Base-by-base conservation (phyloP, 2,113 vertebrate genomes). In the Coracopsis vasa region DNA sequence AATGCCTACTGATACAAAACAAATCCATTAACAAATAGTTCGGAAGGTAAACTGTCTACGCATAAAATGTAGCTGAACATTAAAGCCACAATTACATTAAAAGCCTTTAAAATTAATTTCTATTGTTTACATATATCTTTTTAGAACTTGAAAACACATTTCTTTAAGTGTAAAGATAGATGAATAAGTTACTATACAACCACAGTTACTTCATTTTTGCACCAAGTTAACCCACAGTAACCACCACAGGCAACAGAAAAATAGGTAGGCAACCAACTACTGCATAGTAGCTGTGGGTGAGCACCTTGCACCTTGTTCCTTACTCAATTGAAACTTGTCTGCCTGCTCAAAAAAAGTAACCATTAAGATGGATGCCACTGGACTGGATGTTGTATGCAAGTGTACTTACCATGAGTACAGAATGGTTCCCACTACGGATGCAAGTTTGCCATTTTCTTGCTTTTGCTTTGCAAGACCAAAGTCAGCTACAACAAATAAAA, bases 381-480 rank as follows among this genome's bases (percentile, higher is more conserved):
- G 8, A 74, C 31, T 78, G 45, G 81, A 86, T 31, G 23, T 9
- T 82, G 25, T 2, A 35, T 11, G 25, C 61, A 87, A 37, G 58
- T 88, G 47, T 53, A 81, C 98, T 98, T 97, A 99, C 98, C 99
- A 99, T 31, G 98, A 99, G 93, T 99, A 99, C 10, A 99, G 97
- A 93, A 99, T 99, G n/a, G 99, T 98, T 95, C 99, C 98, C 42
- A 99, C 99, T 83, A 99, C 97, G 8, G 98, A 99, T 2, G 97
- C 98, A 54, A 99, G 97, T 94, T 98, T 99, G 97, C 98, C 98
- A 96, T 98, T 99, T 96, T 99, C 99, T 96, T 99, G 98, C 74
- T 99, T 99, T 97, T 99, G 98, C 92, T 99, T 99, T 42, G 99
- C 99, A 19, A 99, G 98, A 58, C 98, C 98, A 77, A 99, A 99